These are phyloP conservation scores for Heliornis fulica DNA, from an alignment of 2,113 vertebrate species.

Conservation along the genomic window DNA sequence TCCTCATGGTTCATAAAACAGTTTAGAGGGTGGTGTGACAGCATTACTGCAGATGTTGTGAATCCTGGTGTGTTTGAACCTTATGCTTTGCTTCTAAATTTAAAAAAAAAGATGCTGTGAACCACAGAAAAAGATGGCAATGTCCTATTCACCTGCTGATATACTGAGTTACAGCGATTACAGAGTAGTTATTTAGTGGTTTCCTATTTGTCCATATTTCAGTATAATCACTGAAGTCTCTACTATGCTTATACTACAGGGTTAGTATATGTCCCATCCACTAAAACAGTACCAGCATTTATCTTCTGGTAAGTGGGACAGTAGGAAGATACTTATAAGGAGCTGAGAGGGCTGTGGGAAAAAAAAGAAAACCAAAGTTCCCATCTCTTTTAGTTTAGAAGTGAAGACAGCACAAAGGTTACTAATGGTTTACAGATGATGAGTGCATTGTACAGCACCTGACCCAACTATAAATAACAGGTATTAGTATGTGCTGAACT, in stretches of 20 bases:
- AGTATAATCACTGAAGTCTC: not conserved
- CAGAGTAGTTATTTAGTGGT: not conserved
- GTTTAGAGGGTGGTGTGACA: not conserved
- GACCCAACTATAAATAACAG: not conserved
- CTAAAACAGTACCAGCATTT: not conserved
- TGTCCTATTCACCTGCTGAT: not conserved
- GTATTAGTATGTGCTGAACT: not conserved
- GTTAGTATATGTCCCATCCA: not conserved
- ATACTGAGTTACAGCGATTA: rapidly evolving
- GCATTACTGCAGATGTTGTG: not conserved
- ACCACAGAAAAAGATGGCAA: not conserved
- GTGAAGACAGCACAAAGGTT: not conserved
- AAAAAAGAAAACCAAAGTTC: not conserved
- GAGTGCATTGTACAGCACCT: not conserved
- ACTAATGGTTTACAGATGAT: not conserved
- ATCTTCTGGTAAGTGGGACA: not conserved
- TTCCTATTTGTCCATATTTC: not conserved
- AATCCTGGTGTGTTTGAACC: not conserved
- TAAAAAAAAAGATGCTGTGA: not conserved
- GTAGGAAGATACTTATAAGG: not conserved
- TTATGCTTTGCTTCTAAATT: not conserved
- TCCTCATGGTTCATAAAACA: not conserved
- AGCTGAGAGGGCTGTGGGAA: not conserved
- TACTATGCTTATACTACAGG: not conserved
- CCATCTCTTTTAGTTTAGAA: not conserved